phyloP scores from a whole-genome alignment of 2,797 vertebrate genomes.

The Lepus townsendii region DNA sequence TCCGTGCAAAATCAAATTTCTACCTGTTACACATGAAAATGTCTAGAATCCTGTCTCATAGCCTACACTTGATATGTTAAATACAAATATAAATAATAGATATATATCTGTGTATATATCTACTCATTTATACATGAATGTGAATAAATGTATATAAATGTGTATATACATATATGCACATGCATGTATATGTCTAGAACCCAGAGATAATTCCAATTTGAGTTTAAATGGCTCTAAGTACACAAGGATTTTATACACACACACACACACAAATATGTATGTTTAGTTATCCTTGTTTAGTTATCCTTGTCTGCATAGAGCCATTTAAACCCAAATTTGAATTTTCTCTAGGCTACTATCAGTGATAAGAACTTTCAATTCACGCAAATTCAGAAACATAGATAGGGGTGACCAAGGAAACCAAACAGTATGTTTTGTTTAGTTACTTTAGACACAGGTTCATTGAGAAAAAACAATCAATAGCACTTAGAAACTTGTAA shows the following conservation, averaged over 20 bases:
- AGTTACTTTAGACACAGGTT: constrained; percentile 72
- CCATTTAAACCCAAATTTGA: constrained; percentile 75
- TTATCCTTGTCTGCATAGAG: constrained; percentile 63
- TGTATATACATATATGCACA: not conserved
- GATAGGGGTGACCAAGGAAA: constrained; percentile 73
- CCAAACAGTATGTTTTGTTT: constrained; percentile 74
- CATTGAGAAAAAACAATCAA: constrained; percentile 74
- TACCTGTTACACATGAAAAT: not conserved
- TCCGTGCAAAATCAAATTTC: not conserved
- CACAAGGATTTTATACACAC: too few relatives aligned
- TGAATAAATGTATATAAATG: not conserved
- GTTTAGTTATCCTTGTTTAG: constrained; percentile 55
- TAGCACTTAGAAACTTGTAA: constrained; percentile 68
- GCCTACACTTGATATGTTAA: constrained; percentile 1
- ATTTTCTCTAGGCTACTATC: constrained; percentile 67
- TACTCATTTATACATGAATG: not conserved
- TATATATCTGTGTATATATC: not conserved
- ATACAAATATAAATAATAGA: not conserved
- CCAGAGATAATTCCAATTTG: not conserved
- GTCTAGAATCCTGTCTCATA: not conserved
- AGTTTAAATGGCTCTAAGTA: too few relatives aligned
- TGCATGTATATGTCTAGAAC: not conserved
- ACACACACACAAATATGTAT: too few relatives aligned
- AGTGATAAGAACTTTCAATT: constrained; percentile 72
- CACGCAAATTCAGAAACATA: constrained; percentile 70